A percentile compares a stretch with the other conserved stretches of the same genome.
phyloP scores from a whole-genome alignment of 2,797 vertebrate genomes.

The Sphenopsis melanotis region DNA sequence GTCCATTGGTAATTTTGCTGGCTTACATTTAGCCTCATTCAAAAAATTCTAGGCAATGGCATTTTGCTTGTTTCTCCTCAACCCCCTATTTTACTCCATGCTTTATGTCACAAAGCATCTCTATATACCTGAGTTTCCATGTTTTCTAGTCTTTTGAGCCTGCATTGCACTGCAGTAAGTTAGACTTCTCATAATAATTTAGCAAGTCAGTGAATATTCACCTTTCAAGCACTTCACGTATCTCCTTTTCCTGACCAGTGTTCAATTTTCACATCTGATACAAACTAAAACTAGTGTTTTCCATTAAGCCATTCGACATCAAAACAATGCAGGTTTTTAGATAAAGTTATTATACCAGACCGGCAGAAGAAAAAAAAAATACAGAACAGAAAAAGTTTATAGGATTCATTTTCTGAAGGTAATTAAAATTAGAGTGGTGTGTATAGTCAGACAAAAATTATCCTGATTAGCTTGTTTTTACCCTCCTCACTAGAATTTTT shows the following conservation, averaged over 20 bases:
- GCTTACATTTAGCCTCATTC: background rate
- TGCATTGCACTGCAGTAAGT: background rate
- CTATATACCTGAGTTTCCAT: background rate
- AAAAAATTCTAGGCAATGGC: background rate
- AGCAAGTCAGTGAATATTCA: background rate
- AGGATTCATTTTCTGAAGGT: background rate
- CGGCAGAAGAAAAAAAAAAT: background rate
- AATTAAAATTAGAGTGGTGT: background rate
- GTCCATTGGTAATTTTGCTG: background rate
- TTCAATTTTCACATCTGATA: background rate
- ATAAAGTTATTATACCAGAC: background rate
- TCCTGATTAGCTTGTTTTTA: background rate
- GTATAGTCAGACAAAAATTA: background rate
- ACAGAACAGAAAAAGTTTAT: background rate
- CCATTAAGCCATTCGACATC: background rate
- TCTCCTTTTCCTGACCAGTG: background rate
- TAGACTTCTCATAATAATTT: background rate
- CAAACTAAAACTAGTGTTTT: background rate
- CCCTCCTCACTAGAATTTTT: background rate
- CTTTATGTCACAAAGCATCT: background rate
- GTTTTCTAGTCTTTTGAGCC: background rate
- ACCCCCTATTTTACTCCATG: fast-evolving
- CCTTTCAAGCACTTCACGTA: background rate
- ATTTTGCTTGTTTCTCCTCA: background rate
- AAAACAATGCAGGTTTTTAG: background rate